Base-by-base conservation (phyloP, 2,113 vertebrate genomes). In the Nothoprocta pentlandii region DNA sequence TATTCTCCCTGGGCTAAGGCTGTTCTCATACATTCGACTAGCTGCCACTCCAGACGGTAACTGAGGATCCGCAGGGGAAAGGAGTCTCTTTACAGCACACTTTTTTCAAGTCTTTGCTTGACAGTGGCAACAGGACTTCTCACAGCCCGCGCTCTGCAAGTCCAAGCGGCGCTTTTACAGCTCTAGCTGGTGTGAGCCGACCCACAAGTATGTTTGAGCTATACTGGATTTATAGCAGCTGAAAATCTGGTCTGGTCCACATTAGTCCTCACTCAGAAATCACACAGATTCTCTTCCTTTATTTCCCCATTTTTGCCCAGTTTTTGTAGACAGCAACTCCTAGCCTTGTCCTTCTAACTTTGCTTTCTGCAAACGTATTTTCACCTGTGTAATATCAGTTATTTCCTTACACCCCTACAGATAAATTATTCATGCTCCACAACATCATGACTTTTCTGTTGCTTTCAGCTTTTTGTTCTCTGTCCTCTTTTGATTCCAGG, bases 401-500 rank as follows among this genome's bases (percentile, higher is more conserved):
- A 23, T 3, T 69, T 76, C 9, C 30, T 71, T 71, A 78, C 46
- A 39, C 13, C 34, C 63, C 26, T 78, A 47, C 26, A 51, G 68
- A 70, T 70, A 36, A 70, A 70, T 21, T 30, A 21, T 54, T 28
- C 51, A 4, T 58, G 12, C 41, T 64, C 16, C 85, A 9, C 41
- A 56, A 75, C 28, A 68, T 23, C 7, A 34, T 17, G 15, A 41
- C 47, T 66, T 82, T 91, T 76, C 7, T 21, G 64, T 21, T 32
- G 68, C 3, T 68, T 53, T 73, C 58, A 26, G 12, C 4, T 61
- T 82, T 46, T 73, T 61, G 26, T 80, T 69, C 51, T 73, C 39
- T 88, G 32, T 42, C 4, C 3, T 64, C 69, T 10, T 30, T 73
- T 0, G 0, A 4, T 58, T 94, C 20, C 4, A 1, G 49, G 17